A percentile compares a stretch with the other conserved stretches of the same genome.
phyloP scores from a whole-genome alignment of 2,888 invertebrate genomes.

The Cheilosia pagana region DNA sequence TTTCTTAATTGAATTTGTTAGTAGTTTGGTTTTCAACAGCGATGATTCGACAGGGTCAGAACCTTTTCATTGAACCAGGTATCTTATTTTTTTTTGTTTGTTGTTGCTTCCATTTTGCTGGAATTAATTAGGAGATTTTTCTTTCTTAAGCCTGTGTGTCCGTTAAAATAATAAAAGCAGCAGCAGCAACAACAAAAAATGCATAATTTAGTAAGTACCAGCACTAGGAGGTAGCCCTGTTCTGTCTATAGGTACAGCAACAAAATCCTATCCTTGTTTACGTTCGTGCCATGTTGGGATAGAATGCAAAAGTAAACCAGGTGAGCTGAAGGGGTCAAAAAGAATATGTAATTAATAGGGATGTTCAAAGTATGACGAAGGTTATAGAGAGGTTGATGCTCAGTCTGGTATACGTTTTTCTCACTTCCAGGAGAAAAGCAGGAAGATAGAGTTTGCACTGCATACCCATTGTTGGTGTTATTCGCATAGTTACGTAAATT shows the following conservation, averaged over 20 bases:
- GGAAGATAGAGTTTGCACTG: neutral
- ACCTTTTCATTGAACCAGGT: conserved; percentile 14
- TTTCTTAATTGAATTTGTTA: conserved; percentile 71
- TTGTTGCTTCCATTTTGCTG: neutral
- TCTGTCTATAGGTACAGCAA: conserved; percentile 7
- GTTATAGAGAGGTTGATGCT: conserved; percentile 18
- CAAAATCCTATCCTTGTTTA: conserved; percentile 48
- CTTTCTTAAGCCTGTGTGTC: conserved; percentile 20
- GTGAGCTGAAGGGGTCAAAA: conserved; percentile 29
- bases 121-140: conserved; percentile 50
- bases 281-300: conserved; percentile 10
- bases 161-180: conserved; percentile 29
- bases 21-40: conserved; percentile 53
- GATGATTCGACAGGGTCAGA: conserved; percentile 39
- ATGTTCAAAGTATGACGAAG: conserved; percentile 1
- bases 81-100: neutral
- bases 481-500: neutral
- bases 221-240: neutral
- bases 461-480: neutral
- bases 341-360: conserved; percentile 30
- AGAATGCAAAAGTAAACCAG: conserved; percentile 9
- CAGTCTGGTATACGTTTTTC: neutral
- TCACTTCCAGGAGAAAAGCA: neutral
- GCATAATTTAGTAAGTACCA: conserved; percentile 28
- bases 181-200: conserved; percentile 13